Percentiles rank a stretch among this genome's conserved stretches.
Conservation (phyloP, 2,888 invertebrate species). For the Coelopa pilipes region DNA sequence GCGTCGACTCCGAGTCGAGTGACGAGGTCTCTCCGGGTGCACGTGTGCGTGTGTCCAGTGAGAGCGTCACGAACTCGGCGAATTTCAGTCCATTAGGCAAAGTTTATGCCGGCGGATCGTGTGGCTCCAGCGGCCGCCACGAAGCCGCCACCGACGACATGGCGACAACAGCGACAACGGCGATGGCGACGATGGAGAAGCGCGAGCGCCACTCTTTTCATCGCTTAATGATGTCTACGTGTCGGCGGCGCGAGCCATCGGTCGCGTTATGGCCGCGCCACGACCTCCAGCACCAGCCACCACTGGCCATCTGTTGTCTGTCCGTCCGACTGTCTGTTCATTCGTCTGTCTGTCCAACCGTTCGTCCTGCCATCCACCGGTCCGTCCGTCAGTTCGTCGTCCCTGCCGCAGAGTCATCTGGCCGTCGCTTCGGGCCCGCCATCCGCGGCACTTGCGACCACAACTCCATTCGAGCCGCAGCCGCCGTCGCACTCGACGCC, state of each 20-base stretch:
- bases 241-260: slow-evolving; percentile 6
- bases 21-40: background rate
- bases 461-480: background rate
- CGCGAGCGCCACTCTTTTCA: slow-evolving; percentile 16
- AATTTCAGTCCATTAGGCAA: slow-evolving; percentile 45
- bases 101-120: slow-evolving; percentile 30
- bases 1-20: slow-evolving; percentile 6
- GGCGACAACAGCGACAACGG: slow-evolving; percentile 8
- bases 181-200: slow-evolving; percentile 19
- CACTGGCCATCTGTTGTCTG: background rate
- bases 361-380: too few species aligned
- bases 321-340: too few species aligned
- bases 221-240: slow-evolving; percentile 29
- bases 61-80: slow-evolving; percentile 34
- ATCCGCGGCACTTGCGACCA: background rate
- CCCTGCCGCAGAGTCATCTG: too few species aligned
- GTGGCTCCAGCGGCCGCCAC: slow-evolving; percentile 7
- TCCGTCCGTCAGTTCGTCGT: too few species aligned
- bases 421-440: too few species aligned
- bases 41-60: background rate
- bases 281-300: background rate
- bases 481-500: background rate
- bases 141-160: too few species aligned
- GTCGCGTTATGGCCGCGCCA: background rate
- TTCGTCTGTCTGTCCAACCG: too few species aligned